Conservation (phyloP, 1,140 invertebrate species). For the Mizuhopecten yessoensis region DNA sequence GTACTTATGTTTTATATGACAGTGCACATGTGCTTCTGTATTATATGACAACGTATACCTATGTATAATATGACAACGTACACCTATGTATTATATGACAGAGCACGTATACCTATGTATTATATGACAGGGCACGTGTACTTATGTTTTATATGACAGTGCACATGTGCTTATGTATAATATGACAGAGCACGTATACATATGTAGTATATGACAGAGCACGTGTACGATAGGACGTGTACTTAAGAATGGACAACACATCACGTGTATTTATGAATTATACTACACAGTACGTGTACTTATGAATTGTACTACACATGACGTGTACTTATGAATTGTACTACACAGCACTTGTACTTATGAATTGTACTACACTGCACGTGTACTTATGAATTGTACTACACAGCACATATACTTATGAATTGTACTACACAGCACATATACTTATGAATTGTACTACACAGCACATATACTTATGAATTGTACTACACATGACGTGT, state of each 20-base stretch:
- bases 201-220: not conserved
- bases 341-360: not conserved
- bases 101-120: not conserved
- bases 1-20: not conserved
- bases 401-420: not conserved
- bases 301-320: not conserved
- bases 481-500: not conserved
- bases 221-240: not conserved
- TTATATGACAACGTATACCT: not conserved
- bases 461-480: not conserved
- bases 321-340: not conserved
- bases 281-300: not conserved
- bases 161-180: not conserved
- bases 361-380: not conserved
- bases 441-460: not conserved
- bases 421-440: not conserved
- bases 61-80: not conserved
- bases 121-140: not conserved
- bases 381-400: not conserved
- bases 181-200: not conserved
- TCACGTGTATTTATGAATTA: not conserved
- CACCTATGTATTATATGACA: not conserved
- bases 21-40: not conserved
- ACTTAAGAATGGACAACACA: not conserved
- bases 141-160: not conserved